Evolutionary conservation across 2,888 invertebrate species (phyloP).

Genomic region (Pteria penguin): DNA sequence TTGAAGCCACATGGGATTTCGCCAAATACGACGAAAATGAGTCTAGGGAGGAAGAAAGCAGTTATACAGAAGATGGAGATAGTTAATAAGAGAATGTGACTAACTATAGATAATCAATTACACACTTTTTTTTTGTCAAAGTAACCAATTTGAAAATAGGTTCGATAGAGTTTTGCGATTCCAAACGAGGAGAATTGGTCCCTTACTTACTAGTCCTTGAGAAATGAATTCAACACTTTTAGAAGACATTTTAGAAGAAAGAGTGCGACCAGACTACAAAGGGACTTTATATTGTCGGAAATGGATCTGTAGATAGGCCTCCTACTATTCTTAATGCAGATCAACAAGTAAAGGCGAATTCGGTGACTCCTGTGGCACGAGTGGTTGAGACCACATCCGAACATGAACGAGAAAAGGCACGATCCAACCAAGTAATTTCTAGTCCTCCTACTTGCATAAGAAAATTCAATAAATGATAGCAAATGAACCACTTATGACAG

Average conservation of each 20-base stretch:
- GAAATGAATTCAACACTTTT: neutral
- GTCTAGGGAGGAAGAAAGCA: neutral
- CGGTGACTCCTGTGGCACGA: neutral
- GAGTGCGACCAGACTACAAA: too few relatives aligned
- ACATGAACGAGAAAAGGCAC: too few relatives aligned
- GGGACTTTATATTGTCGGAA: neutral
- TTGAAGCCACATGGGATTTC: neutral
- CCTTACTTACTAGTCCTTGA: neutral
- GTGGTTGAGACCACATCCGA: neutral
- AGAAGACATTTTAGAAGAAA: neutral
- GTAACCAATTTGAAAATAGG: neutral
- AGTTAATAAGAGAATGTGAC: neutral
- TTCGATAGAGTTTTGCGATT: neutral
- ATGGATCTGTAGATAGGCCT: neutral
- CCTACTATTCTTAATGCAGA: neutral
- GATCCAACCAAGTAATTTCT: too few relatives aligned
- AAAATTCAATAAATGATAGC: too few relatives aligned
- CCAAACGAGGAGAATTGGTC: neutral
- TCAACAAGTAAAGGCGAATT: neutral
- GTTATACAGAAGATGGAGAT: neutral
- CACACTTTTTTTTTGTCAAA: neutral
- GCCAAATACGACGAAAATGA: neutral
- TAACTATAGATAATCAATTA: neutral
- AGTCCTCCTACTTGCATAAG: too few relatives aligned
- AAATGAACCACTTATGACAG: too few relatives aligned